Evolutionary conservation across 2,113 vertebrate genomes (phyloP).

Genomic region (Eulacestoma nigropectus): DNA sequence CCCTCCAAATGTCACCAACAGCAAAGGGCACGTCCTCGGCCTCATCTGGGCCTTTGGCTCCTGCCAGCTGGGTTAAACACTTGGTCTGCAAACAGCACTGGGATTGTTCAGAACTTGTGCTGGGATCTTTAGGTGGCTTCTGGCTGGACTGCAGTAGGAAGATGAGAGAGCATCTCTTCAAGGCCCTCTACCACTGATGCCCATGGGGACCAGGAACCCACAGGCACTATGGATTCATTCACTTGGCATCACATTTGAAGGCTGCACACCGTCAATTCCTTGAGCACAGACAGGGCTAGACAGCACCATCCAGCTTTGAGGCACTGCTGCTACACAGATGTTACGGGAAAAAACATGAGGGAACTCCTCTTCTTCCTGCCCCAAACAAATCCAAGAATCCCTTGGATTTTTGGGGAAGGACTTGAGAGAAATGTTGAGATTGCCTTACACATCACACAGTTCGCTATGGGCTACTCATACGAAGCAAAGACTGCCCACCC

Average conservation of each 20-base stretch:
- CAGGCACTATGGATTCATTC: background rate
- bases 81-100: background rate
- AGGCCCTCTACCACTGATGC: background rate
- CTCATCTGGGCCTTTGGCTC: background rate
- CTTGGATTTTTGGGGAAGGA: background rate
- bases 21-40: background rate
- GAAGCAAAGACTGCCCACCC: background rate
- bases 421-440: background rate
- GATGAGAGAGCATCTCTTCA: background rate
- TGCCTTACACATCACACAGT: background rate
- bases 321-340: background rate
- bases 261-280: background rate
- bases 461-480: background rate
- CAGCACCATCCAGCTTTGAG: background rate
- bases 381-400: background rate
- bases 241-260: background rate
- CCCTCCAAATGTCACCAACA: background rate
- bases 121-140: background rate
- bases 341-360: rapidly evolving
- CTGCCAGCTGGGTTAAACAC: background rate
- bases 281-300: background rate
- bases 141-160: background rate
- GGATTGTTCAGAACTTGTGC: background rate
- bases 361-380: background rate
- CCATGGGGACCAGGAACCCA: background rate